These are phyloP conservation scores for Tipula helvola DNA, from an alignment of 2,888 invertebrate genomes.

Conservation along the genomic window DNA sequence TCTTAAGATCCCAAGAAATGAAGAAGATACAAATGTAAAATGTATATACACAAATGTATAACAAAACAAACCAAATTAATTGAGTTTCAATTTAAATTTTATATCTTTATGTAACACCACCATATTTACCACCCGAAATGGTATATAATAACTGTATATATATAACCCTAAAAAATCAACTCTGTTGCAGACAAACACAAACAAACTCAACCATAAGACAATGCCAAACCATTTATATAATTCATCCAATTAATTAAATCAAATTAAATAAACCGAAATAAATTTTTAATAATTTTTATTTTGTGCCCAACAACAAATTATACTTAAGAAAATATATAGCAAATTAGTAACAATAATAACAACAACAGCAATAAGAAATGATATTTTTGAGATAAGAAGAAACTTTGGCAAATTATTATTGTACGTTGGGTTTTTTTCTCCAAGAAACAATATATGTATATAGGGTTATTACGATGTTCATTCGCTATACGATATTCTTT, in stretches of 20 bases:
- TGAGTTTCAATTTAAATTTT: background rate
- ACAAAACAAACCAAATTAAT: background rate
- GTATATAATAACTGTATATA: background rate
- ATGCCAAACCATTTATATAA: background rate
- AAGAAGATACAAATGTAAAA: too few relatives aligned
- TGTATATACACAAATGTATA: too few relatives aligned
- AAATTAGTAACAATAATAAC: too few relatives aligned
- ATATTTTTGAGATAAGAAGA: background rate
- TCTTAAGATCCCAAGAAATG: background rate
- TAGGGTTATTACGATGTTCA: background rate
- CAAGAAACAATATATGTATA: too few relatives aligned
- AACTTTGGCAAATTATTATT: background rate
- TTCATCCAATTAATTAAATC: background rate
- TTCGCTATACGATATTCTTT: background rate
- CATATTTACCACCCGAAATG: background rate
- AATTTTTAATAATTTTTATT: background rate
- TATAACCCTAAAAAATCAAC: background rate
- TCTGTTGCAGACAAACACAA: background rate
- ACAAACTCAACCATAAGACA: background rate
- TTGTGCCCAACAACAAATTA: background rate
- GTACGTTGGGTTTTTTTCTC: background rate
- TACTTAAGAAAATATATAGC: background rate
- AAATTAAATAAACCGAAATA: conserved; percentile 4
- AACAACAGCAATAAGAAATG: too few relatives aligned
- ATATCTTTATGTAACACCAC: background rate